Percentiles rank a stretch among this genome's conserved stretches.
phyloP scores from a whole-genome alignment of 2,888 invertebrate species.

The Meiosimyza platycephala region DNA sequence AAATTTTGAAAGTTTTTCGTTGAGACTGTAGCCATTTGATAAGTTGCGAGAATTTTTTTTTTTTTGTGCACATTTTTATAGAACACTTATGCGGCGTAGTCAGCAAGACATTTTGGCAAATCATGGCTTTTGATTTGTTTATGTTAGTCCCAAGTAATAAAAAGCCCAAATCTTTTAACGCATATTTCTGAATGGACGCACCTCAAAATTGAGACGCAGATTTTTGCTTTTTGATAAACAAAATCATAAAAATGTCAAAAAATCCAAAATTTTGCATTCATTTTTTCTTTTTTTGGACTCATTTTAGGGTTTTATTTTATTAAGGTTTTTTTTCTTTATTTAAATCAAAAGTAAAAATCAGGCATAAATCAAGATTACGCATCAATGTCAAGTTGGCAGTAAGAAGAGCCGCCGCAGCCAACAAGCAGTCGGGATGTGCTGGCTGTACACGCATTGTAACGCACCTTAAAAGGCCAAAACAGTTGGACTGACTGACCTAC shows the following conservation, averaged over 20 bases:
- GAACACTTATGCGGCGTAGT: too few relatives aligned
- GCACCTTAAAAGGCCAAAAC: slow-evolving; percentile 13
- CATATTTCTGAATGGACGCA: slow-evolving; percentile 9
- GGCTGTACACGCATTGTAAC: background rate
- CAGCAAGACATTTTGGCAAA: background rate
- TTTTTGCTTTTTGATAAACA: slow-evolving; percentile 5
- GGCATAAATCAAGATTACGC: slow-evolving; percentile 12
- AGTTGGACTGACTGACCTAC: slow-evolving; percentile 9
- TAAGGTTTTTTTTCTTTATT: slow-evolving; percentile 1
- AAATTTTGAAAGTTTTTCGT: too few relatives aligned
- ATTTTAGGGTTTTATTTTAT: slow-evolving; percentile 9
- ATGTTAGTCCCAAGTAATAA: background rate
- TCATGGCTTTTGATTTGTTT: slow-evolving; percentile 7
- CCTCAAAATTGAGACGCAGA: slow-evolving; percentile 10
- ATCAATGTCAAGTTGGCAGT: background rate
- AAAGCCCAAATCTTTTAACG: background rate
- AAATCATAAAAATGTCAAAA: slow-evolving; percentile 13
- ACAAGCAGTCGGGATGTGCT: background rate
- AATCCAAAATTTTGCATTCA: background rate
- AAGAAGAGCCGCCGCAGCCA: background rate
- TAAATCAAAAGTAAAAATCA: background rate
- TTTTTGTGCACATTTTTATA: too few relatives aligned
- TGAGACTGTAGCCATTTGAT: too few relatives aligned
- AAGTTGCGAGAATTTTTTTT: too few relatives aligned
- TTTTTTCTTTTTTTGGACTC: background rate